Conservation (phyloP, 2,113 vertebrate species). For the Dunckerocampus dactyliophorus region DNA sequence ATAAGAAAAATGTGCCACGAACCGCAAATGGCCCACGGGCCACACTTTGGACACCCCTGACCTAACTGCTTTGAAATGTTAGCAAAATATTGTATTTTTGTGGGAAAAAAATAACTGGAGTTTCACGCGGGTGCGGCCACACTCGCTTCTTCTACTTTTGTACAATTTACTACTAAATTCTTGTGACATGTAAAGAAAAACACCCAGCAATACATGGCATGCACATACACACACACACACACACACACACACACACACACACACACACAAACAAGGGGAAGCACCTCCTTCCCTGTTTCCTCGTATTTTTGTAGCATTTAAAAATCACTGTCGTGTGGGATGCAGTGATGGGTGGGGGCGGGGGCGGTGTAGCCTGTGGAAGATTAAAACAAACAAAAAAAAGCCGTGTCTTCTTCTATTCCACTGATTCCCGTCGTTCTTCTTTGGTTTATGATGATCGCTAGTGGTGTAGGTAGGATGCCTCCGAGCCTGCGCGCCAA, state of each 20-base stretch:
- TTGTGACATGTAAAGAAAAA: not conserved
- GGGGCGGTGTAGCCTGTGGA: constrained; percentile 58
- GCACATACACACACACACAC: constrained; percentile 48
- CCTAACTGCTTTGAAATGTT: too few species aligned
- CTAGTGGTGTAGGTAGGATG: constrained; percentile 61
- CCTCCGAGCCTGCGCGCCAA: constrained; percentile 58
- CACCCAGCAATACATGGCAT: constrained; percentile 44
- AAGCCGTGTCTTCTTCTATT: constrained; percentile 63
- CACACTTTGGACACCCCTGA: too few species aligned
- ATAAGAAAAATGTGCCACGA: too few species aligned
- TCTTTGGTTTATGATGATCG: constrained; percentile 57
- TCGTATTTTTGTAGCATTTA: constrained; percentile 82
- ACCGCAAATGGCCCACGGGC: too few species aligned
- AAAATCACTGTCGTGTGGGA: constrained; percentile 71
- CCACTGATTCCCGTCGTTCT: constrained; percentile 64
- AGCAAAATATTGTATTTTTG: too few species aligned
- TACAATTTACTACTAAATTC: constrained; percentile 4
- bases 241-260: constrained; percentile 29
- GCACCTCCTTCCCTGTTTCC: constrained; percentile 63
- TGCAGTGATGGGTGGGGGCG: constrained; percentile 52
- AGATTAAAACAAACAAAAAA: constrained; percentile 48
- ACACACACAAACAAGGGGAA: constrained; percentile 54
- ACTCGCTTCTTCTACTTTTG: not conserved
- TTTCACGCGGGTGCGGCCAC: too few species aligned
- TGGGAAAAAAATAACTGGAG: too few species aligned